Base-by-base conservation (phyloP, 2,113 vertebrate species). In the Lophura nycthemera region DNA sequence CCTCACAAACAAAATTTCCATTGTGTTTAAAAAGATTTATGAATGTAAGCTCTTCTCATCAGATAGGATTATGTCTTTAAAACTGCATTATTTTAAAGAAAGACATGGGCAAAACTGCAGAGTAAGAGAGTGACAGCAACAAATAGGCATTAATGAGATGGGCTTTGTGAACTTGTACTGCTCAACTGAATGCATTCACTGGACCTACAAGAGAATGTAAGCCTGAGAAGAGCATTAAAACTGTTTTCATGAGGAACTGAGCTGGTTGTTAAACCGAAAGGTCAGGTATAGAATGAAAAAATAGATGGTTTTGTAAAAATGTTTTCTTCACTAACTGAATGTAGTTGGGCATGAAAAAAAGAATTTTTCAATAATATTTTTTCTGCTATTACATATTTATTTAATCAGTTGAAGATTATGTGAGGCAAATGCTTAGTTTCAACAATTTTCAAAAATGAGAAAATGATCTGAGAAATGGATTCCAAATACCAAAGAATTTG, bases 221-320 rank as follows among this genome's bases (percentile, higher is more conserved):
- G 5, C 47, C 38, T 90, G 22, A 79, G 81, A 75, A 88, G 54
- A 88, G 43, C 20, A 88, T 90, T 96, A 90, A 87, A 96, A 86
- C 92, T 76, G 7, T 12, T 54, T 80, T 59, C 78, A 75, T 25
- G 59, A 93, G 40, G 19, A 92, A 87, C 11, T 52, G 17, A 79
- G 56, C 45, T 70, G 79, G 2, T 22, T 82, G 11, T 43, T 82
- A 81, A 93, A 88, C 40, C 27, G 93, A 74, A 90, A 87, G 30
- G 38, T 86, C 54, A 91, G 40, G 72, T 80, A 64, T 13, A 85
- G 32, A 91, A 89, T 87, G 88, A 85, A 84, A 72, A 47, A 45
- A 30, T 17, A 2, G 2, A 10, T 27, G 13, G 1, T 29, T 84
- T 86, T 36, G 13, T 13, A 47, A 60, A 81, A 94, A 57, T 11